Evolutionary conservation across 2,113 vertebrate genomes (phyloP), one percentile per base, ranked within the genome.

Genomic region (Prinia subflava): DNA sequence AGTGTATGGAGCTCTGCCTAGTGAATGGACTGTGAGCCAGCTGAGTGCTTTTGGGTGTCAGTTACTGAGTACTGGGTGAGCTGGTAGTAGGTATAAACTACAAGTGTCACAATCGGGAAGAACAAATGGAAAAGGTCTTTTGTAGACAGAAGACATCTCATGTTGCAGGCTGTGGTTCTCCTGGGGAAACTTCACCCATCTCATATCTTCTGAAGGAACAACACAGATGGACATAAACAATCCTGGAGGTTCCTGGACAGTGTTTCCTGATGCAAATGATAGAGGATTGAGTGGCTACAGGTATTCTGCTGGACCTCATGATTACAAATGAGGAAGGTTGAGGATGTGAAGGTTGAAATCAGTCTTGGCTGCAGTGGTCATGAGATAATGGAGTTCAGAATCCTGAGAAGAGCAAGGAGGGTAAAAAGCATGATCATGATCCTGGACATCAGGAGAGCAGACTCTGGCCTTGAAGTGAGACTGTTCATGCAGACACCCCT

Each of bases 401-500:
- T 76, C 15, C 22, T 69, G 35, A 60, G n/a, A 47, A 35, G n/a
- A 47, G 17, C 35, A 47, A 46, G 24, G 11, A 62, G 55, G 21
- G 21, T 14, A 62, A 49, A 76, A 62, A 69, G 46, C 15, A 68
- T 75, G n/a, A 13, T 69, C 25, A 19, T 42, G 30, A 49, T 55
- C 6, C 7, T 53, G 47, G 19, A 46, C 15, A 49, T 76, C 55
- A 69, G n/a, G n/a, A 55, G 24, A 60, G n/a, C 31, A 46, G 30
- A 47, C 14, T 60, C 41, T 15, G 17, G 15, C 30, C 41, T 76
- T 76, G 23, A 18, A 31, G 25, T 55, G 30, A 27, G 39, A 27
- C 25, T 83, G 17, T 62, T 76, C 70, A 42, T 0, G 0, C 15
- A 62, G 30, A 49, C 22, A 49, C 10, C 5, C 0, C 0, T 62